Base-by-base conservation (phyloP, 2,797 vertebrate genomes). In the Sebastes trivittatus region DNA sequence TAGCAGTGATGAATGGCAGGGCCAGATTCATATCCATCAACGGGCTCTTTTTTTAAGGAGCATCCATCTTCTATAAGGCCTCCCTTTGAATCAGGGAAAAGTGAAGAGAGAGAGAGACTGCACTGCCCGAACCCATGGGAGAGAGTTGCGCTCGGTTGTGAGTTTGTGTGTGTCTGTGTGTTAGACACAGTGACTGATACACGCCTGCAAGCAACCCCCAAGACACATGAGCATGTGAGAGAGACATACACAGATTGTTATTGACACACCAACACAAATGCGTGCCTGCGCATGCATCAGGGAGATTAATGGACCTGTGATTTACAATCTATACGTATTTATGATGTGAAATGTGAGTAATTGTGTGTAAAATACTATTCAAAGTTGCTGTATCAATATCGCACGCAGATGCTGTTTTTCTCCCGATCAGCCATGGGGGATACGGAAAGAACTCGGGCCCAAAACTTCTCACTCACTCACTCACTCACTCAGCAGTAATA, bases 1-100 rank as follows among this genome's bases (percentile, higher is more conserved):
- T 97, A 97, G 97, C 96, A 96, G 97, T 99, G 98, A 99, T 98
- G 97, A 98, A 99, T 97, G 97, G 97, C 95, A 95, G 95, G 96
- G 96, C 94, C 94, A 96, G 96, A 96, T 97, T 97, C 93, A 97
- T 97, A 97, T 97, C 97, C 97, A 97, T 98, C 98, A 99, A 97
- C 97, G 94, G 97, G 97, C 87, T 84, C 69, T 87, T 93, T 92
- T 90, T 93, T 92, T 90, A 89, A 92, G 90, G 84, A 86, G 89
- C 89, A 93, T 94, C 93, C 90, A 93, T 92, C 93, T 93, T 93
- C 89, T 77, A 56, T 86, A 84, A 90, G 78, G 83, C 94, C 93
- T 95, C 94, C 88, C 92, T 94, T 73, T 92, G 90, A 93, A 90
- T 91, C 85, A 75, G 70, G 68, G 75, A 81, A 72, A 82, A 92